Base-by-base conservation (phyloP, 2,888 invertebrate genomes). In the Drosophila mettleri region DNA sequence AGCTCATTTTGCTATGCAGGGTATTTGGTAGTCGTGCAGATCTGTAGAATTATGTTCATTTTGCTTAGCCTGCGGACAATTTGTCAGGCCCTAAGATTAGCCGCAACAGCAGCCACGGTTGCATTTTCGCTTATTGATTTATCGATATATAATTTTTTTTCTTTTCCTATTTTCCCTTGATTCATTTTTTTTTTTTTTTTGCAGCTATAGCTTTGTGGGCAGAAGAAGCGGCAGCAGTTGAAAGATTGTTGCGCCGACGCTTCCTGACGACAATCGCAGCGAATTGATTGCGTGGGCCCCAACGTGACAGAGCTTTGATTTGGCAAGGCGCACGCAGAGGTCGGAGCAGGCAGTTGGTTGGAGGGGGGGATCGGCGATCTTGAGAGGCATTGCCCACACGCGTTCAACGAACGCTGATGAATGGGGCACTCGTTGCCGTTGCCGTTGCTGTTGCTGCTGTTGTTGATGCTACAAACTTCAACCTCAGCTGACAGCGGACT, bases 61-160 rank as follows among this genome's bases (percentile, higher is more conserved):
- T 62, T 33, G 52, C 46, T 20, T 63, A 61, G 73, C 83, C 67
- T 73, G 71, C 48, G 48, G 78, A 53, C 78, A 80, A 80, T 78
- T 78, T 78, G 81, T 78, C 77, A 72, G 78, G 69, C 65, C 53
- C 31, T 29, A 54, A 80, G 77, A 76, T 77, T 77, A 65, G 59
- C 65, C 48, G 62, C 41, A 67, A 68, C 74, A 45, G 74, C 77
- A 76, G 77, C 67, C 52, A 70, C 79, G 63, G 75, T 81, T 81
- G 82, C 79, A 78, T 78, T 67, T 74, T 64, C 36, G 60, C 62
- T 78, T 74, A 81, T 78, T 78, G 78, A 78, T 78, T 78, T 81
- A 78, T 81, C 67, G 70, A 78, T 74, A 78, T 66, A 53, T 39
- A 53, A 53, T 53, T 43, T 64, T 49, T 49, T 63, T 22, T 38